Percentiles rank a stretch among this genome's conserved stretches.
Conservation (phyloP, 2,113 vertebrate genomes). For the Polypterus bichir region DNA sequence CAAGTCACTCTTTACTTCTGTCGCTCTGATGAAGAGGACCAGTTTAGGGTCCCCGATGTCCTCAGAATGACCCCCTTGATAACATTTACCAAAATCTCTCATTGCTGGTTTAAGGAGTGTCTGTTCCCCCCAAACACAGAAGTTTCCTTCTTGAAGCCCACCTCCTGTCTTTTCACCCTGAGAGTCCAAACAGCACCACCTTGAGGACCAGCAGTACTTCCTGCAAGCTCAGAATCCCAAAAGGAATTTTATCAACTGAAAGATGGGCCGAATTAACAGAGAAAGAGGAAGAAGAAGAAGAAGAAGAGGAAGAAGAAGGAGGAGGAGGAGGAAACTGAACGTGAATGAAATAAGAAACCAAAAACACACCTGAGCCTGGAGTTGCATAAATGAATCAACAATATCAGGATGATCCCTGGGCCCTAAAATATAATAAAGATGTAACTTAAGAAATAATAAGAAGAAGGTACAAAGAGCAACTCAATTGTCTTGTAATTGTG, state of each 20-base stretch:
- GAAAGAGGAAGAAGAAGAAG: slow-evolving; percentile 49
- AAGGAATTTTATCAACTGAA: slow-evolving; percentile 70
- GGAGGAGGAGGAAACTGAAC: slow-evolving; percentile 89
- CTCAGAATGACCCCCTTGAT: too few species aligned
- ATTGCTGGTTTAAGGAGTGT: too few species aligned
- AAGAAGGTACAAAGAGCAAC: slow-evolving; percentile 98
- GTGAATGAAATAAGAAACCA: slow-evolving; percentile 99
- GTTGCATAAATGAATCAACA: slow-evolving; percentile 99
- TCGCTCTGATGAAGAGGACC: too few species aligned
- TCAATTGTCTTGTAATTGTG: slow-evolving; percentile 99
- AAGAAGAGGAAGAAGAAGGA: slow-evolving; percentile 57
- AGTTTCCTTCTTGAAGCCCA: too few species aligned
- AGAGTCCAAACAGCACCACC: too few species aligned
- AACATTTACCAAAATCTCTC: too few species aligned
- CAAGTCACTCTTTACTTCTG: too few species aligned
- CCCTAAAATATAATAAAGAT: slow-evolving; percentile 99
- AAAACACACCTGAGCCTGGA: slow-evolving; percentile 99
- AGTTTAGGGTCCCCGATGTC: too few species aligned
- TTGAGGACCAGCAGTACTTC: too few species aligned
- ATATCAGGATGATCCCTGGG: slow-evolving; percentile 99
- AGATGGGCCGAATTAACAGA: slow-evolving; percentile 69
- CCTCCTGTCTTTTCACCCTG: too few species aligned
- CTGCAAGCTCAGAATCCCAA: slow-evolving; percentile 19
- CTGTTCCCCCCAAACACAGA: too few species aligned
- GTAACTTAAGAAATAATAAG: slow-evolving; percentile 98